These are phyloP conservation scores for Lycocorax pyrrhopterus DNA, from an alignment of 2,113 vertebrate species.

Conservation along the genomic window DNA sequence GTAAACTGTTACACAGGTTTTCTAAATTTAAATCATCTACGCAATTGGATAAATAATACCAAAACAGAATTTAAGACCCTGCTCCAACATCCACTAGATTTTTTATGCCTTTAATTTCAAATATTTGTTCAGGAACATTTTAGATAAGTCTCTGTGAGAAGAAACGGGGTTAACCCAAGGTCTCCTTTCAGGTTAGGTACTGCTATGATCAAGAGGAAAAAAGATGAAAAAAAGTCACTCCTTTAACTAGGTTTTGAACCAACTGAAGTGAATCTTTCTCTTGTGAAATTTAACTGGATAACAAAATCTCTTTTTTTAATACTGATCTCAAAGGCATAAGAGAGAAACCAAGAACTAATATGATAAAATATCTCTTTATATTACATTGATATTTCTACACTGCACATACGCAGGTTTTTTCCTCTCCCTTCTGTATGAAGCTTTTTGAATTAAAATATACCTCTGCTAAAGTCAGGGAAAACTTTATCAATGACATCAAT, in stretches of 20 bases:
- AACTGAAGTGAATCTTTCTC: neutral
- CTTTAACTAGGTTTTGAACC: neutral
- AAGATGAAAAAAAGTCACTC: neutral
- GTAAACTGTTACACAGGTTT: neutral
- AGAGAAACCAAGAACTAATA: neutral
- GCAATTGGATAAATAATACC: neutral
- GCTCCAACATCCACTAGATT: neutral
- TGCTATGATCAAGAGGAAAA: neutral
- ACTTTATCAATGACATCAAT: neutral
- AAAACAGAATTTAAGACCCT: neutral
- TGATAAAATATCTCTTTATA: neutral
- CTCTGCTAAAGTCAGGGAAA: neutral
- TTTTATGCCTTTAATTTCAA: neutral
- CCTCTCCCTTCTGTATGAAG: neutral
- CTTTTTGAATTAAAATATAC: neutral
- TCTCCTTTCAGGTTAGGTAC: neutral
- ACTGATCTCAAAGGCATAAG: neutral
- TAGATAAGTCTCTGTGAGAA: neutral
- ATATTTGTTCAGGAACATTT: neutral
- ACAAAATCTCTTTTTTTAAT: neutral
- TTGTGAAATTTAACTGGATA: neutral
- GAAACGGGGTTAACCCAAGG: neutral
- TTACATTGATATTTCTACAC: neutral
- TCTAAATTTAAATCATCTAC: neutral
- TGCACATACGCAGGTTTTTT: accelerated